Evolutionary conservation across 2,113 vertebrate genomes (phyloP), one percentile per base, ranked within the genome.

Genomic region (Atrichornis clamosus): DNA sequence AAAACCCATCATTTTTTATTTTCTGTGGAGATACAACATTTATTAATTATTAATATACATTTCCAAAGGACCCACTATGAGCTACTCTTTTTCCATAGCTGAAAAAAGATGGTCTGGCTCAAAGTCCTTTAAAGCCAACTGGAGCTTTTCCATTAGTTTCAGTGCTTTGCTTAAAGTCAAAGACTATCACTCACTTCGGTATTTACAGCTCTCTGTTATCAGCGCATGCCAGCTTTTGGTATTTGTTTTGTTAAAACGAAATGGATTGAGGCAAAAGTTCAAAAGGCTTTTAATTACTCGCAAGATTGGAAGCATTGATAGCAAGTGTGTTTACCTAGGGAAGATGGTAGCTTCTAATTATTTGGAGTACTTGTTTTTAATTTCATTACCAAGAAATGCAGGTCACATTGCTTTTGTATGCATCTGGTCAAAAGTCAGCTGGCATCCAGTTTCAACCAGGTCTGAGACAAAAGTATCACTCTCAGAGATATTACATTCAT

Each of bases 271-370:
- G 75, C 32, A 87, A 64, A 74, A 70, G 85, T 92, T 96, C 88
- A 92, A 88, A 96, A 92, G 77, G 37, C 28, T 87, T 95, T 92
- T 86, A 86, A 77, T 78, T 60, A 77, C 75, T 68, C 93, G 78
- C 35, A 75, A 84, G 92, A 86, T 65, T 84, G 69, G 62, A 89
- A 78, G 69, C 24, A 30, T 28, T 82, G 83, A 78, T 89, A 92
- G 60, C 53, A 78, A 75, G 33, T 20, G 15, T 84, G 27, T 84
- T 90, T 95, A n/a, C 32, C 56, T 47, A 37, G 8, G 23, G 83
- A 84, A 75, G 73, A 78, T 67, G 79, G 81, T 81, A 90, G 78
- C 73, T 84, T 86, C 35, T 78, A 50, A 81, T 90, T 92, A 56
- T 73, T 89, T 44, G 28, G 68, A 87, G 83, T n/a, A 26, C 68